Conservation (phyloP, 2,888 invertebrate genomes). For the Chydorus sphaericus region DNA sequence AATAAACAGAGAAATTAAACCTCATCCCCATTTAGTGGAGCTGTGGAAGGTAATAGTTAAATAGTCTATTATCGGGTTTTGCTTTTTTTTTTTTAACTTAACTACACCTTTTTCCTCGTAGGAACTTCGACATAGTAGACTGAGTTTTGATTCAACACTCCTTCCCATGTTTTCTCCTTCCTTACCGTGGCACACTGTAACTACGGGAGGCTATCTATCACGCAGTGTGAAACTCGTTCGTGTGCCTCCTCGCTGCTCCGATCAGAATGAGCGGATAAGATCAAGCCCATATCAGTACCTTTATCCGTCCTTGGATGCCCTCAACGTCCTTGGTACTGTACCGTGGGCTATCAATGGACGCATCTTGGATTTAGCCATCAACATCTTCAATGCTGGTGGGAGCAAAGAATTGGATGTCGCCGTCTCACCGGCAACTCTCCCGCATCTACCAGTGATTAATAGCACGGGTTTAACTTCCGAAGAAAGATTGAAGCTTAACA, state of each 20-base stretch:
- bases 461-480: constrained; percentile 14
- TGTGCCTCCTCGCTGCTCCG: constrained; percentile 43
- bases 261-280: constrained; percentile 47
- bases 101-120: background rate
- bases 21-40: constrained; percentile 60
- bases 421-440: constrained; percentile 44
- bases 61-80: too few species aligned
- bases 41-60: constrained; percentile 52
- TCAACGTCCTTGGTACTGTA: constrained; percentile 81
- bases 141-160: constrained; percentile 30
- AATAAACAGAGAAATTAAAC: constrained; percentile 42
- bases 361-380: constrained; percentile 44
- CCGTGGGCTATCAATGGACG: constrained; percentile 83
- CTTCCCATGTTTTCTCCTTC: constrained; percentile 72
- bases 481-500: constrained; percentile 8
- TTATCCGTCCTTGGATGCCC: constrained; percentile 71
- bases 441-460: constrained; percentile 23
- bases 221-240: constrained; percentile 39
- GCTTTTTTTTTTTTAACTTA: background rate
- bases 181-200: constrained; percentile 58
- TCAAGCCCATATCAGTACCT: constrained; percentile 42
- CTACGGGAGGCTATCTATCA: constrained; percentile 59
- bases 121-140: constrained; percentile 17
- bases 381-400: constrained; percentile 64
- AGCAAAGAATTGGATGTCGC: constrained; percentile 64